Evolutionary conservation across 2,797 vertebrate species (phyloP), one percentile per base, ranked within the genome.

Genomic region (Cephalopachus bancanus): DNA sequence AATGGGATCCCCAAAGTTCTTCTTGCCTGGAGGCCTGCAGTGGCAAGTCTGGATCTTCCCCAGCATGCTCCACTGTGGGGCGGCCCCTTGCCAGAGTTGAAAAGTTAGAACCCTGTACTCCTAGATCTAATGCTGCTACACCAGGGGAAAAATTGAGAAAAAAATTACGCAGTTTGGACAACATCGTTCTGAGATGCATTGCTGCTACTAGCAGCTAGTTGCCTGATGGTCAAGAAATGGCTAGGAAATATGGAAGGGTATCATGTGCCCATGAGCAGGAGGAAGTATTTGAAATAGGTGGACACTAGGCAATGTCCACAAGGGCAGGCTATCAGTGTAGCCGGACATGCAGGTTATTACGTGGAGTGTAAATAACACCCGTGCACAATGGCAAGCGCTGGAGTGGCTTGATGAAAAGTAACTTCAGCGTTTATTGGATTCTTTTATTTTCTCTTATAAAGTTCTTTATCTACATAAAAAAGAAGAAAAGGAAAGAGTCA

Each of bases 391-490:
- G 55, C 53, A 4, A 55, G n/a, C 16, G 3, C 49, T 22, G 20
- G 20, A 9, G 16, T 26, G 20, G 78, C 53, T 53, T 55, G 10
- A 51, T 69, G 5, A 69, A 53, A 51, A 69, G 62, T 10, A 28
- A 33, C 28, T 44, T 14, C 2, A 3, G 49, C 24, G 62, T 71
- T 95, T 83, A 78, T 55, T 84, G 81, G 37, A 33, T 12, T 86
- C 88, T 67, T 74, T 51, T 59, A 44, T 37, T 80, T 94, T 57
- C 37, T 71, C 28, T 78, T 78, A 16, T 96, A 94, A 83, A 78
- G 33, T 81, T 91, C 53, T 80, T 79, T 44, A 44, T 44, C 44
- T 90, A 80, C 53, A 53, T 24, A 65, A 15, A 51, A 44, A 30
- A 60, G 8, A 51, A 74, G 69, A 4, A 55, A 15, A 74, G 69